phyloP scores from a whole-genome alignment of 1,140 invertebrate genomes.

The Drosophila orena region DNA sequence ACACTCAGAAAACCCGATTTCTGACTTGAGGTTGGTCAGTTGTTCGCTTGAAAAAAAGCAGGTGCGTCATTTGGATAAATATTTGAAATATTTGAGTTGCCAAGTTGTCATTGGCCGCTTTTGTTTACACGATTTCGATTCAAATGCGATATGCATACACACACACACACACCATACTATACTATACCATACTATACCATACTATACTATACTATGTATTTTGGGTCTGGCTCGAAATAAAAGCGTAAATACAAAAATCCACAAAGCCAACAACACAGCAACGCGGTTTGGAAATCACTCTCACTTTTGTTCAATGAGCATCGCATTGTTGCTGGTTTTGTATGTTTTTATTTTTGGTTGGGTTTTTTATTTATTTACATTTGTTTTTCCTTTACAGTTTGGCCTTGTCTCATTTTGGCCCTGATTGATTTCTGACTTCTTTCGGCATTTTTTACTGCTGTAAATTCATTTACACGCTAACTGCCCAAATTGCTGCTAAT shows the following conservation, averaged over 20 bases:
- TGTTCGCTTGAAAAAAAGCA: conserved; percentile 2
- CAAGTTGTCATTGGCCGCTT: conserved; percentile 36
- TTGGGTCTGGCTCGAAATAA: conserved; percentile 38
- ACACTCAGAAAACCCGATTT: conserved; percentile 26
- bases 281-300: conserved; percentile 81
- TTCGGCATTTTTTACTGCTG: conserved; percentile 24
- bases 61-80: conserved; percentile 61
- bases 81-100: conserved; percentile 65
- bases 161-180: conserved; percentile 28
- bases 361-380: conserved; percentile 36
- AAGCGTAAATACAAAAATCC: conserved; percentile 43
- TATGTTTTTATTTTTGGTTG: conserved; percentile 31
- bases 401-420: conserved; percentile 60
- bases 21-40: conserved; percentile 47
- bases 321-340: conserved; percentile 41
- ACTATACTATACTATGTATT: too few relatives aligned
- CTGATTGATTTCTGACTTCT: conserved; percentile 43
- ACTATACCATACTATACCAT: too few relatives aligned
- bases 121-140: conserved; percentile 48
- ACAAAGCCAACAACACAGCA: conserved; percentile 27
- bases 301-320: conserved; percentile 83
- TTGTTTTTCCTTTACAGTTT: conserved; percentile 33
- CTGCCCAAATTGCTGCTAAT: conserved; percentile 63
- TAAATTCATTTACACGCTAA: conserved; percentile 64
- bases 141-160: conserved; percentile 62